Conservation (phyloP, 2,113 vertebrate genomes). For the Poeciliopsis prolifica region DNA sequence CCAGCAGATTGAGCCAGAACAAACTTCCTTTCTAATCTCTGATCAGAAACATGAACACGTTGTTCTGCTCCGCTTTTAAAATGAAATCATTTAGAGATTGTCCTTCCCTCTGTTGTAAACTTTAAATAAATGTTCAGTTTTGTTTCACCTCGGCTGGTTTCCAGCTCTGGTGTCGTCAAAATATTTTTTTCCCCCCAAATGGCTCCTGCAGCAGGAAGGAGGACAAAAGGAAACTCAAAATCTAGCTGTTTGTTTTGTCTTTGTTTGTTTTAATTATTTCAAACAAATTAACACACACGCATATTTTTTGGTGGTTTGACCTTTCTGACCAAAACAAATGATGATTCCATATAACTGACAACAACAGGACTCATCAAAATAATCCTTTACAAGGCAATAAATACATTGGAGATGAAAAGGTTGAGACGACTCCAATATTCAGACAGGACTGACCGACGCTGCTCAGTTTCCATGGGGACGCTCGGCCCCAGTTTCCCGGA, state of each 20-base stretch:
- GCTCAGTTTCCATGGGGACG: slow-evolving; percentile 67
- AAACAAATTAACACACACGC: no score
- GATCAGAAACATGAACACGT: not conserved
- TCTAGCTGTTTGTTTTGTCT: no score
- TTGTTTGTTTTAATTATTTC: no score
- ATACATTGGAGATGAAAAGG: not conserved
- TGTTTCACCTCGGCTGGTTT: not conserved
- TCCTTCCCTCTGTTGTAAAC: no score
- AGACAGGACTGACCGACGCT: not conserved
- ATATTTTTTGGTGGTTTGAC: not conserved
- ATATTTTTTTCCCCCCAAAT: not conserved
- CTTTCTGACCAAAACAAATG: not conserved
- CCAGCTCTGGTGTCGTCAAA: no score
- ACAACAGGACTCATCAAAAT: not conserved
- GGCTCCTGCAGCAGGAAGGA: not conserved
- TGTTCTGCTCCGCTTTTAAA: no score
- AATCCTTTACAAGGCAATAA: not conserved
- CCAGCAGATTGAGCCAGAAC: not conserved
- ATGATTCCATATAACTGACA: not conserved
- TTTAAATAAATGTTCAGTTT: no score
- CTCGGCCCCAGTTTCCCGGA: slow-evolving; percentile 72
- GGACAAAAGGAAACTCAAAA: not conserved
- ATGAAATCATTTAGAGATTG: no score
- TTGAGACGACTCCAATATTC: not conserved
- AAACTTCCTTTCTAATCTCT: not conserved